Evolutionary conservation across 2,888 invertebrate genomes (phyloP).

Genomic region (Galerucella pusilla): DNA sequence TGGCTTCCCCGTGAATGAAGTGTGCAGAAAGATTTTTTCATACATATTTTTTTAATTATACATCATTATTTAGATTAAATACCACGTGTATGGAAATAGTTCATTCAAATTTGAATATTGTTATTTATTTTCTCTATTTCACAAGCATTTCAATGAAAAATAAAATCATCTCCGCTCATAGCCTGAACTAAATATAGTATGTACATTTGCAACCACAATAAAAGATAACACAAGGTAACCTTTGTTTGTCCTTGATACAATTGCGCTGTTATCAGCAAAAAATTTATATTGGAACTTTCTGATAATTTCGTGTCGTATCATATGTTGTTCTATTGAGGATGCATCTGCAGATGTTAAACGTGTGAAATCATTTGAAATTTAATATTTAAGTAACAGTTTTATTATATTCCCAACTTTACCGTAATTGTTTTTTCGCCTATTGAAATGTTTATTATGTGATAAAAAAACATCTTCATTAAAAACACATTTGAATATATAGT

Average conservation of each 20-base stretch:
- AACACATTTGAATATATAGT: too few relatives aligned
- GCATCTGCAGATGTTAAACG: background rate
- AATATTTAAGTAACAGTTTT: background rate
- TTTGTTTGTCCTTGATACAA: slow-evolving; percentile 21
- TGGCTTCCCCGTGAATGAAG: too few relatives aligned
- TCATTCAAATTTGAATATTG: too few relatives aligned
- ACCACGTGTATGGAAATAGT: too few relatives aligned
- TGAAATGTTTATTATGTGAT: too few relatives aligned
- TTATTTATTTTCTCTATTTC: too few relatives aligned
- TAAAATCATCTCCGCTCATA: background rate
- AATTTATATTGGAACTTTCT: slow-evolving; percentile 1
- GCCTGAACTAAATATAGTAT: background rate
- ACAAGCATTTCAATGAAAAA: background rate
- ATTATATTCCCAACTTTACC: too few relatives aligned
- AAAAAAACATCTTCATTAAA: too few relatives aligned
- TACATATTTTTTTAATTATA: too few relatives aligned
- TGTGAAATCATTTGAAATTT: background rate
- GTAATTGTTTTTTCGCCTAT: too few relatives aligned
- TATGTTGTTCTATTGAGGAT: background rate
- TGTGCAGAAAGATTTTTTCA: too few relatives aligned
- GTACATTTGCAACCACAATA: slow-evolving; percentile 8
- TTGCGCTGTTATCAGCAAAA: slow-evolving; percentile 12
- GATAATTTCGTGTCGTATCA: slow-evolving; percentile 7
- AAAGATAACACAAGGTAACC: slow-evolving; percentile 29
- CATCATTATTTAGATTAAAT: too few relatives aligned